Base-by-base conservation (phyloP, 2,797 vertebrate genomes). In the Eleutherodactylus coqui region DNA sequence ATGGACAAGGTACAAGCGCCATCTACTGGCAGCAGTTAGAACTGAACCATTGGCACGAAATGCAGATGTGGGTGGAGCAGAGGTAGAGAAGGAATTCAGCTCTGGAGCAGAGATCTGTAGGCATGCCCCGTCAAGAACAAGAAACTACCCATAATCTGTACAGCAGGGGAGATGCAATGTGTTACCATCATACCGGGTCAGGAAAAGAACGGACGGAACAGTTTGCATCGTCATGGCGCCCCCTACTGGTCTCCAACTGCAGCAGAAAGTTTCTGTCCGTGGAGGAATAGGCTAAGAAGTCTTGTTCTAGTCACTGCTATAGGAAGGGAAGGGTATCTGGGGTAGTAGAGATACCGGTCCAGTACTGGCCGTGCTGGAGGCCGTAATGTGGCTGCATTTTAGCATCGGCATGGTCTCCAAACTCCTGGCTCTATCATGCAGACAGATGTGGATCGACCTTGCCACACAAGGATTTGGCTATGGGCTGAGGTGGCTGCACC, bases 1-100 rank as follows among this genome's bases (percentile, higher is more conserved):
- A 47, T 76, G 14, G 34, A 9, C 49, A n/a, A 36, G 36, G 41
- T 13, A 6, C n/a, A 4, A n/a, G 70, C 41, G 51, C 82, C 82
- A 41, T 49, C 82, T 62, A 16, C 41, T 84, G 82, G 8, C 41
- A 5, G 9, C 4, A 62, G 3, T 34, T 7, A 34, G 41, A 13
- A 64, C n/a, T 24, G 29, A 43, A 45, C 17, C 14, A 13, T 47
- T 75, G 82, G 82, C 82, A 83, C 70, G 17, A 24, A 34, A 29
- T 36, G 13, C 55, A 75, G 38, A 62, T 60, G 82, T 84, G 82
- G 82, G 82, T 75, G 82, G 60, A 84, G 49, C 70, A 62, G n/a
- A 38, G 81, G 49, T 11, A 34, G 70, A 9, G 19, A 76, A 75
- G 72, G 70, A 84, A 76, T 84, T 64, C 27, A 32, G 11, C 19